Conservation (phyloP, 2,888 invertebrate genomes). For the Boloria selene region DNA sequence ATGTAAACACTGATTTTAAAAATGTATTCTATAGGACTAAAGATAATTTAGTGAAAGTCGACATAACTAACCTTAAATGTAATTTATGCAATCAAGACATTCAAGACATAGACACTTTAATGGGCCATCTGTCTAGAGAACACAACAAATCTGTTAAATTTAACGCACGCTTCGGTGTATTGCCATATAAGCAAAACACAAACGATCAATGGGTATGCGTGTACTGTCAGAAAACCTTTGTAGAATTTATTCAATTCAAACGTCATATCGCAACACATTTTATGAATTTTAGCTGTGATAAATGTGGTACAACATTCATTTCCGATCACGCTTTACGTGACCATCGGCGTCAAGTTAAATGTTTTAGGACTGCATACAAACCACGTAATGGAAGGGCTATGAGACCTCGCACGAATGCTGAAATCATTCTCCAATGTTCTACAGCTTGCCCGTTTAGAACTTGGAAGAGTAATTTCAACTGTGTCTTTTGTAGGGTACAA, state of each 20-base stretch:
- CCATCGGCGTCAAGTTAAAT: slow-evolving; percentile 71
- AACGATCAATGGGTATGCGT: slow-evolving; percentile 65
- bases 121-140: slow-evolving; percentile 64
- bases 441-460: slow-evolving; percentile 73
- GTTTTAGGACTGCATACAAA: slow-evolving; percentile 68
- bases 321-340: slow-evolving; percentile 70
- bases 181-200: slow-evolving; percentile 67
- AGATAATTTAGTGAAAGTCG: slow-evolving; percentile 72
- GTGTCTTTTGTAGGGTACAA: slow-evolving; percentile 72
- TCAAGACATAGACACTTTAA: slow-evolving; percentile 62
- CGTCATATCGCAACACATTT: slow-evolving; percentile 70
- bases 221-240: slow-evolving; percentile 61
- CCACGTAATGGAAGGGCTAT: slow-evolving; percentile 67
- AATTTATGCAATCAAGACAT: slow-evolving; percentile 62
- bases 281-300: slow-evolving; percentile 71
- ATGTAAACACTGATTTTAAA: slow-evolving; percentile 63
- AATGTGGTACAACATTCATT: slow-evolving; percentile 71
- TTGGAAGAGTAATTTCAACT: slow-evolving; percentile 74
- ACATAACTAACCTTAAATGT: slow-evolving; percentile 71
- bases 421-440: slow-evolving; percentile 71
- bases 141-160: slow-evolving; percentile 71
- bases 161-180: slow-evolving; percentile 67
- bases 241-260: slow-evolving; percentile 65
- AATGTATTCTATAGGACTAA: slow-evolving; percentile 73
- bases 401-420: slow-evolving; percentile 68